Evolutionary conservation across 2,888 invertebrate genomes (phyloP).

Genomic region (Thyatira batis): DNA sequence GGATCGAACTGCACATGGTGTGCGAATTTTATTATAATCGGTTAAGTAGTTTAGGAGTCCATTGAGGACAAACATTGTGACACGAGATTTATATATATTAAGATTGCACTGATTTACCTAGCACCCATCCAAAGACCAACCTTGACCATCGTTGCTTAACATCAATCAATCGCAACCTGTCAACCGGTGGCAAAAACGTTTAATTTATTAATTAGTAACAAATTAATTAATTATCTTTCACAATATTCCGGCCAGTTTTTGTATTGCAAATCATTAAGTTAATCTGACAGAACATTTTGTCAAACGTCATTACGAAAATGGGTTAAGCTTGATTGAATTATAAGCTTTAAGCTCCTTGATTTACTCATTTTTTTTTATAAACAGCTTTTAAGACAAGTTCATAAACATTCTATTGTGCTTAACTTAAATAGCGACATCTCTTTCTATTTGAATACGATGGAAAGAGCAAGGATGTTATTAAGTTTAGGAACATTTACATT

Average conservation of each 20-base stretch:
- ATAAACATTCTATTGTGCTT: no score
- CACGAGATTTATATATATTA: no score
- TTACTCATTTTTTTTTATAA: not conserved
- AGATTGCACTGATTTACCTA: no score
- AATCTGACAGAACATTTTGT: conserved; percentile 9
- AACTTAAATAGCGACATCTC: no score
- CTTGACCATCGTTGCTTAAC: not conserved
- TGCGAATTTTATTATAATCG: no score
- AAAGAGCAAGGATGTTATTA: no score
- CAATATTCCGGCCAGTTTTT: not conserved
- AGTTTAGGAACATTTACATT: no score
- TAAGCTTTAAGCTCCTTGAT: not conserved
- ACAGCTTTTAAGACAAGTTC: not conserved
- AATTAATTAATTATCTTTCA: not conserved
- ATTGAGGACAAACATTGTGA: no score
- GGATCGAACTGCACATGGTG: no score
- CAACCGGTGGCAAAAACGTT: not conserved
- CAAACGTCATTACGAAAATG: conserved; percentile 3
- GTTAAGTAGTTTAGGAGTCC: no score
- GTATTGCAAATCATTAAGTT: not conserved
- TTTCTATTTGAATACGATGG: no score
- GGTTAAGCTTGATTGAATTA: not conserved
- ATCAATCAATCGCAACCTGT: not conserved
- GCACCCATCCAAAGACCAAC: no score
- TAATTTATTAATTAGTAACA: not conserved